Evolutionary conservation across 1,140 invertebrate genomes (phyloP), one percentile per base, ranked within the genome.

Genomic region (Bombus impatiens): DNA sequence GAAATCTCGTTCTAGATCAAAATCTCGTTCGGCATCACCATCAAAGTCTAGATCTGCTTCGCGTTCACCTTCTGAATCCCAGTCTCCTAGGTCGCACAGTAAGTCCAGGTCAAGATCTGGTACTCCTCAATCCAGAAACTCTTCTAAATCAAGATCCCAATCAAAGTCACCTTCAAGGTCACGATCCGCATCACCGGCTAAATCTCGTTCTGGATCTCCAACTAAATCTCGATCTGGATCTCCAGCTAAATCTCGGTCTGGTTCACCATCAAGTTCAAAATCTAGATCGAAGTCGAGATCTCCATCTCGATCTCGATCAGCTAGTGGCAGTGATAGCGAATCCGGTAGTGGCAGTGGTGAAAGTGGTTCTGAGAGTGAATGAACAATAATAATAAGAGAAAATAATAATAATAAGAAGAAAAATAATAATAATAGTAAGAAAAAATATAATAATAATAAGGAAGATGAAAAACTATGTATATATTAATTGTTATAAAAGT

Each of bases 281-380:
- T 95, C 95, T 13, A 82, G 90, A 71, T 94, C 94, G n/a, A 86
- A 87, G 57, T 94, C 93, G 13, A 91, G 91, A 53, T 92, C 93
- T n/a, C 88, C 86, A 18, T 94, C 93, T 12, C 88, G 89, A 59
- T 90, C 89, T 18, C 83, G 87, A 83, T 94, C 93, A 37, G 87
- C 92, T 37, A 94, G 92, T 78, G 93, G 89, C 37, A 94, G 93
- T 70, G 93, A 91, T 10, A 94, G 92, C 62, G 94, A 86, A 1
- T 94, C 92, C 68, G 93, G 76, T 2, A 94, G 92, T 53, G 92
- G 86, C 0, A 93, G 92, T 67, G 93, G 93, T 78, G 94, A 92
- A 80, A 94, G 93, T 71, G 94, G 90, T 8, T 95, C 94, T 0
- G 94, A 95, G 15, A 95, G 94, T 78, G 94, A 95, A 82, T 95